Evolutionary conservation across 2,888 invertebrate genomes (phyloP).

Genomic region (Acanthopleura granulata): DNA sequence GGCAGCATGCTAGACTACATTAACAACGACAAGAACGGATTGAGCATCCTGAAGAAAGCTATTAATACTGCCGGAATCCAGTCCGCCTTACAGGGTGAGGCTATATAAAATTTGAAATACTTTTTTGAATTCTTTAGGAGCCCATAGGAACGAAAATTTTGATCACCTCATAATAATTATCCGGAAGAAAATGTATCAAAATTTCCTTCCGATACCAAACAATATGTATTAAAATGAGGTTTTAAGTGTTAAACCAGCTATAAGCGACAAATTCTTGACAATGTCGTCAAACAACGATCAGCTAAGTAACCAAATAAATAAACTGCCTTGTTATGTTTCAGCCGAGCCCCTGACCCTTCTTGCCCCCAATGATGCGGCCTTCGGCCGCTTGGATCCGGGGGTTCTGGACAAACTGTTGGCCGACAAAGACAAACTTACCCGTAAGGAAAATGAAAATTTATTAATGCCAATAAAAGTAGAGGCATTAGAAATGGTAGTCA

Average conservation of each 20-base stretch:
- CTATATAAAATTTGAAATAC: too few relatives aligned
- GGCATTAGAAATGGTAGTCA: too few relatives aligned
- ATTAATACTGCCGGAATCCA: conserved; percentile 38
- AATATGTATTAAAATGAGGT: too few relatives aligned
- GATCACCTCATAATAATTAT: too few relatives aligned
- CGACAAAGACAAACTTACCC: background rate
- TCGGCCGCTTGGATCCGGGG: background rate
- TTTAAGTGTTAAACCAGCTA: too few relatives aligned
- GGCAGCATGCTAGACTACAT: conserved; percentile 39
- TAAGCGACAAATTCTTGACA: too few relatives aligned
- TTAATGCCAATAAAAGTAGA: too few relatives aligned
- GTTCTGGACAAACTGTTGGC: conserved; percentile 19
- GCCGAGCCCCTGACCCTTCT: conserved; percentile 27
- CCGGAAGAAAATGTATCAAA: too few relatives aligned
- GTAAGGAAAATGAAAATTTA: conserved; percentile 10
- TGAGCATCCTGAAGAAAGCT: conserved; percentile 39
- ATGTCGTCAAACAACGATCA: background rate
- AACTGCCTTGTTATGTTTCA: background rate
- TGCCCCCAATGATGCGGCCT: conserved; percentile 22
- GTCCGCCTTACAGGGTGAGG: conserved; percentile 33
- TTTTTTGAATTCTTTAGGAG: too few relatives aligned
- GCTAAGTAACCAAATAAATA: background rate
- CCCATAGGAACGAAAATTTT: too few relatives aligned
- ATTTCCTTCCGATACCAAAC: too few relatives aligned
- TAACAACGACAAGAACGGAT: conserved; percentile 29